A percentile compares a stretch with the other conserved stretches of the same genome.
These are phyloP conservation scores for Andricus grossulariae DNA, from an alignment of 1,140 invertebrate genomes.

Conservation along the genomic window DNA sequence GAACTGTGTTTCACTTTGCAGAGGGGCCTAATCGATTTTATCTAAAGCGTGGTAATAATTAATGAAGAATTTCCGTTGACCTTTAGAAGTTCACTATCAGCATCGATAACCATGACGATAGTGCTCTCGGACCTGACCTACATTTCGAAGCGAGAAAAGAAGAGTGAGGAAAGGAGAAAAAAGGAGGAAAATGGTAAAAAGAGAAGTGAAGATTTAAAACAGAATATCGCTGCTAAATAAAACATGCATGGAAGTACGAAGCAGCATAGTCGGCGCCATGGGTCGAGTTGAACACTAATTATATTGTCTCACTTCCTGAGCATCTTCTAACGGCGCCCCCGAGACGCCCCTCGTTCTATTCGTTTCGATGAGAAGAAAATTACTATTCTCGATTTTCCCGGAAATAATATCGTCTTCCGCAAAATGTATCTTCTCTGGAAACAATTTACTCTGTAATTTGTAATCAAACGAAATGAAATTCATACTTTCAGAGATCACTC, in stretches of 20 bases:
- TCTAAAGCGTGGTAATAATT: too few species aligned
- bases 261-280: background rate
- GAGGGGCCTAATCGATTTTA: too few species aligned
- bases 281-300: slow-evolving; percentile 17
- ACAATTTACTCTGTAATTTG: background rate
- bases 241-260: background rate
- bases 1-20: background rate
- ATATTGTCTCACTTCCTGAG: slow-evolving; percentile 25
- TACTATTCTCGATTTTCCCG: slow-evolving; percentile 25
- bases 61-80: background rate
- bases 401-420: slow-evolving; percentile 7
- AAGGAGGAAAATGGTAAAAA: background rate
- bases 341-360: background rate
- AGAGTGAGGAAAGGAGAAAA: background rate
- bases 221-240: slow-evolving; percentile 18
- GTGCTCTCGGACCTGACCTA: background rate
- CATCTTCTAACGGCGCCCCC: slow-evolving; percentile 25
- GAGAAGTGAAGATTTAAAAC: slow-evolving; percentile 2
- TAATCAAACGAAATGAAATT: background rate
- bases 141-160: background rate
- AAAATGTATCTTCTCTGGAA: background rate
- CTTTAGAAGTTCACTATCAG: slow-evolving; percentile 3
- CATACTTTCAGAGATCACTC: background rate
- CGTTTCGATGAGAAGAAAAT: slow-evolving; percentile 23
- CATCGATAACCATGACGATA: background rate